phyloP scores from a whole-genome alignment of 2,113 vertebrate species.

The Podiceps cristatus region DNA sequence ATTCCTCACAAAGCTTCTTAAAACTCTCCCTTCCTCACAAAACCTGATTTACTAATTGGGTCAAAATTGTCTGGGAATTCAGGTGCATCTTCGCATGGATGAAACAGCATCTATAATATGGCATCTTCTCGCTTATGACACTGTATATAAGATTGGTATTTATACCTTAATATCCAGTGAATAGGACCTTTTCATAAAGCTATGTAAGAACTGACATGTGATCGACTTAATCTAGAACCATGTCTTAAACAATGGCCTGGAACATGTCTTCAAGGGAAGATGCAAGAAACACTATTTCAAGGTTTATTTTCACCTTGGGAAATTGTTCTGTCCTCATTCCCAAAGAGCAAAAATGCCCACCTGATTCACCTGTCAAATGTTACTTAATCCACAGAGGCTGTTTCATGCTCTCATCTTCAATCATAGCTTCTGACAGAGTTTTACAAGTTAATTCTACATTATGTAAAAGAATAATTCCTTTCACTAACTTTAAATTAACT shows the following conservation, averaged over 20 bases:
- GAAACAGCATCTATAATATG: not conserved
- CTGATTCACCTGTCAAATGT: not conserved
- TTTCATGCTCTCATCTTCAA: not conserved
- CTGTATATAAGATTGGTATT: not conserved
- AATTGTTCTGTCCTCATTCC: not conserved
- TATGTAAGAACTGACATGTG: not conserved
- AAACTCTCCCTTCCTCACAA: not conserved
- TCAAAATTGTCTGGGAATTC: not conserved
- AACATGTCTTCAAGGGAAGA: not conserved
- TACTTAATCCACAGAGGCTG: not conserved
- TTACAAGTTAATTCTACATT: not conserved
- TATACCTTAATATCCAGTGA: not conserved
- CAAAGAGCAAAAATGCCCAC: not conserved
- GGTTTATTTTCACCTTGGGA: not conserved
- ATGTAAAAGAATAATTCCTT: not conserved
- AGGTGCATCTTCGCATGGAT: accelerated
- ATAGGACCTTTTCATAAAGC: not conserved
- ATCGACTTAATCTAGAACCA: not conserved
- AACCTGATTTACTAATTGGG: accelerated
- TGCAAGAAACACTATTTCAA: not conserved
- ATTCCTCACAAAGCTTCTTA: not conserved
- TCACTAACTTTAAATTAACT: not conserved
- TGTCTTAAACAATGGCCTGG: not conserved
- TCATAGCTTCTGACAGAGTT: not conserved
- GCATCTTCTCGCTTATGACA: not conserved